phyloP scores from a whole-genome alignment of 2,113 vertebrate species.

The Dendropsophus ebraccatus region DNA sequence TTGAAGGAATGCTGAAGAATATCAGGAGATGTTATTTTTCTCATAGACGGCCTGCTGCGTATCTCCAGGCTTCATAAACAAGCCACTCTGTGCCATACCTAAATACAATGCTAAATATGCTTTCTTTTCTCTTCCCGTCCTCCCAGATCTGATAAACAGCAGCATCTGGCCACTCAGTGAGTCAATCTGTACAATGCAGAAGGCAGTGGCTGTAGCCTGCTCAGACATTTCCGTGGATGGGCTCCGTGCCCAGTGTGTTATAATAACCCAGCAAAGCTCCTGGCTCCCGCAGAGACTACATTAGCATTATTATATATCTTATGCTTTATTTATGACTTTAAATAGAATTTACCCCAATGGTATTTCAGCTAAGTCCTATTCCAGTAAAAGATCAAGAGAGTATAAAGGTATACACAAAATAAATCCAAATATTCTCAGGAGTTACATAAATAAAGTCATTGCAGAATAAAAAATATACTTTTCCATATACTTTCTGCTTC shows the following conservation, averaged over 20 bases:
- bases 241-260: conserved; percentile 68
- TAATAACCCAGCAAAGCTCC: conserved; percentile 72
- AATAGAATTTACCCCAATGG: conserved; percentile 59
- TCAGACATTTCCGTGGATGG: conserved; percentile 70
- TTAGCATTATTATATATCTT: conserved; percentile 73
- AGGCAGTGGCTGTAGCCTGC: conserved; percentile 71
- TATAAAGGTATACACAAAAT: not conserved
- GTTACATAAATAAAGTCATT: not conserved
- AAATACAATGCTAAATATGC: conserved; percentile 52
- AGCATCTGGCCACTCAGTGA: conserved; percentile 66
- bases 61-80: conserved; percentile 32
- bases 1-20: conserved; percentile 41
- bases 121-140: conserved; percentile 62
- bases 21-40: conserved; percentile 37
- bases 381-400: not conserved
- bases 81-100: conserved; percentile 36
- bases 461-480: not conserved
- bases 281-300: conserved; percentile 69
- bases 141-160: conserved; percentile 60
- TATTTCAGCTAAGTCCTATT: not conserved
- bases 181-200: conserved; percentile 63
- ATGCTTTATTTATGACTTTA: conserved; percentile 70
- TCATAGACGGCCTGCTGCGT: conserved; percentile 32
- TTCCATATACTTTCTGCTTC: not conserved
- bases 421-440: not conserved